Percentiles rank a stretch among this genome's conserved stretches.
phyloP scores from a whole-genome alignment of 2,797 vertebrate species.

The Sebastes aleutianus region DNA sequence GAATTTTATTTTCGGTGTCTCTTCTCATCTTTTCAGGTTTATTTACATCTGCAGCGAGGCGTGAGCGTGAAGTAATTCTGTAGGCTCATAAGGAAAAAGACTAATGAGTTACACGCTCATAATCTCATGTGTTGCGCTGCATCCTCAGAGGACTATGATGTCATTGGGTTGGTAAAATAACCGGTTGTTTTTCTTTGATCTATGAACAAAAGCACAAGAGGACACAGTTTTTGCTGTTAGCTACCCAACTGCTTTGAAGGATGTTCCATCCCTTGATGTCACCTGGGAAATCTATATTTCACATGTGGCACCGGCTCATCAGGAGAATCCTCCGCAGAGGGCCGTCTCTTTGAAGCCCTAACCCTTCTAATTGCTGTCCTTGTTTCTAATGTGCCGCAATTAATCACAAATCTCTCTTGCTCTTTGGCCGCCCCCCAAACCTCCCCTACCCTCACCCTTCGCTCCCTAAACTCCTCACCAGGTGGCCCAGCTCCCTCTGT shows the following conservation, averaged over 20 bases:
- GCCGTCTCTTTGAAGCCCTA: constrained; percentile 60
- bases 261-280: constrained; percentile 60
- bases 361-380: constrained; percentile 58
- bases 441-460: background rate
- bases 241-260: constrained; percentile 66
- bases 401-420: constrained; percentile 26
- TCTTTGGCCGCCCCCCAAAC: background rate
- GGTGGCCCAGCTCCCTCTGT: constrained; percentile 95
- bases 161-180: constrained; percentile 59
- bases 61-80: background rate
- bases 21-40: constrained; percentile 17
- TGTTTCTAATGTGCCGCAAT: constrained; percentile 55
- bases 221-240: constrained; percentile 60
- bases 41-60: constrained; percentile 9
- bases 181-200: constrained; percentile 70
- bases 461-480: constrained; percentile 47
- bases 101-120: constrained; percentile 57
- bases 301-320: constrained; percentile 45
- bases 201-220: constrained; percentile 49
- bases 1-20: constrained; percentile 14
- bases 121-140: constrained; percentile 21
- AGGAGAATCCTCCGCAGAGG: constrained; percentile 38
- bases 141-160: constrained; percentile 62
- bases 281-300: constrained; percentile 74
- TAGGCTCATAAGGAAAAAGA: constrained; percentile 13